Evolutionary conservation across 2,113 vertebrate species (phyloP).

Genomic region (Apeltes quadracus): DNA sequence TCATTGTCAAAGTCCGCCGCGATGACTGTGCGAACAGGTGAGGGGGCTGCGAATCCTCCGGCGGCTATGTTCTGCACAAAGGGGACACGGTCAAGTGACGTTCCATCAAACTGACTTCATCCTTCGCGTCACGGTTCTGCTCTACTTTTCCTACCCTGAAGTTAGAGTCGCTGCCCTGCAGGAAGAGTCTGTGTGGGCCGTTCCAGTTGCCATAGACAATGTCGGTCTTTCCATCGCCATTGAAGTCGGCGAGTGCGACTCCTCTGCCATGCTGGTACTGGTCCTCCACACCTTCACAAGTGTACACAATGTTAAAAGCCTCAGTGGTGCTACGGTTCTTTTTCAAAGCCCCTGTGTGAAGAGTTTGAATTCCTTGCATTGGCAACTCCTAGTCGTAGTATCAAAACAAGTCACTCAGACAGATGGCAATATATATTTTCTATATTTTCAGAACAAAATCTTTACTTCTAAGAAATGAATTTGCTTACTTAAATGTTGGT

Average conservation of each 20-base stretch:
- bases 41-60: constrained; percentile 85
- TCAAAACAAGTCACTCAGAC: not conserved
- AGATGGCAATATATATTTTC: not conserved
- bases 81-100: constrained; percentile 14
- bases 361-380: not conserved
- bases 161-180: constrained; percentile 84
- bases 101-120: not conserved
- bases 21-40: constrained; percentile 90
- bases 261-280: constrained; percentile 88
- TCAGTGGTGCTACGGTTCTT: not conserved
- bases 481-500: no score
- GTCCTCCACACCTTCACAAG: constrained; percentile 86
- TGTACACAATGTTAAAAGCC: not conserved
- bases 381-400: not conserved
- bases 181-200: constrained; percentile 89
- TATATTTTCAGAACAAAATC: not conserved
- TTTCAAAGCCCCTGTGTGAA: not conserved
- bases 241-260: constrained; percentile 91
- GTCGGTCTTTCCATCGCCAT: constrained; percentile 90
- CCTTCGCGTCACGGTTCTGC: not conserved
- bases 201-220: constrained; percentile 96
- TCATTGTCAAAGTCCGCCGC: constrained; percentile 93
- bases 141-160: constrained; percentile 83
- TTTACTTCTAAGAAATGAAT: not conserved
- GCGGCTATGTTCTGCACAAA: constrained; percentile 86